Conservation (phyloP, 2,888 invertebrate genomes). For the Perizoma affinitatum region DNA sequence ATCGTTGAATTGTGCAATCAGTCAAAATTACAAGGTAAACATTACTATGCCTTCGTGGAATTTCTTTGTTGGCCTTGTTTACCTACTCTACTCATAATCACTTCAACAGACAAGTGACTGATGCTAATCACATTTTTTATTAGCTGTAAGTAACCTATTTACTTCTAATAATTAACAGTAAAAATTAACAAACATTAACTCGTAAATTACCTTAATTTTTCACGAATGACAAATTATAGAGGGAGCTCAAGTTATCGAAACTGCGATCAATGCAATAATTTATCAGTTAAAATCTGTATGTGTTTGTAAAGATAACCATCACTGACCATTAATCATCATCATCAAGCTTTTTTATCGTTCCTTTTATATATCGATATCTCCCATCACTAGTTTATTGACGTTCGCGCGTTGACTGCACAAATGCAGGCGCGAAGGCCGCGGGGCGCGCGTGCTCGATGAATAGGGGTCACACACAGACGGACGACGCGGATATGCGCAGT, state of each 20-base stretch:
- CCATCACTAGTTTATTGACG: slow-evolving; percentile 38
- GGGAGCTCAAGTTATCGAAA: too few species aligned
- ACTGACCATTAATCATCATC: too few species aligned
- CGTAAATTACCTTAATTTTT: too few species aligned
- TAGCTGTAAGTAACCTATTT: background rate
- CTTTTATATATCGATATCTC: slow-evolving; percentile 29
- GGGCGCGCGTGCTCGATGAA: slow-evolving; percentile 60
- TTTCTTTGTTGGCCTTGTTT: slow-evolving; percentile 10
- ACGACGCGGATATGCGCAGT: slow-evolving; percentile 51
- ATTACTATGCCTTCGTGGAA: slow-evolving; percentile 3
- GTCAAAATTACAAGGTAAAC: slow-evolving; percentile 14
- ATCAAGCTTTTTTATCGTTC: too few species aligned
- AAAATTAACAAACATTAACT: background rate
- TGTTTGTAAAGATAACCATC: too few species aligned
- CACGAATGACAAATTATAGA: too few species aligned
- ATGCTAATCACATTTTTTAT: slow-evolving; percentile 4
- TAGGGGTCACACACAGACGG: slow-evolving; percentile 59
- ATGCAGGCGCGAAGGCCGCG: slow-evolving; percentile 57
- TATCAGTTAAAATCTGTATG: too few species aligned
- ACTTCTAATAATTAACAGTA: background rate
- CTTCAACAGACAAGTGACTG: slow-evolving; percentile 1
- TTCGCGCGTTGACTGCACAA: slow-evolving; percentile 56
- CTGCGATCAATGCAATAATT: too few species aligned
- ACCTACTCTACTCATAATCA: background rate
- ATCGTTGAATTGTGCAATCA: slow-evolving; percentile 15